These are phyloP conservation scores for Taphrorychus bicolor DNA, from an alignment of 2,888 invertebrate genomes.

Conservation along the genomic window DNA sequence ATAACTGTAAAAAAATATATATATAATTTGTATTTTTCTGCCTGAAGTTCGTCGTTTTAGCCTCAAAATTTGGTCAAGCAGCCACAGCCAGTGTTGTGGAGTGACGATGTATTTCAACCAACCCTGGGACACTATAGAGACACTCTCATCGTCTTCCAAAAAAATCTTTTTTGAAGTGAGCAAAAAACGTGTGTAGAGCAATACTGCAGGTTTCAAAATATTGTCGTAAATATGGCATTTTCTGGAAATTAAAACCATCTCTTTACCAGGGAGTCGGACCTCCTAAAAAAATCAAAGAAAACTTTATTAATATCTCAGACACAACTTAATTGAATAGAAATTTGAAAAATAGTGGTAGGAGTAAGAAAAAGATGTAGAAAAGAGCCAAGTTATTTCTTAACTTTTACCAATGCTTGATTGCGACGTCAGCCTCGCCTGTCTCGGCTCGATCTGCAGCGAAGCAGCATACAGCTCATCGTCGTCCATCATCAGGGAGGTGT, in stretches of 20 bases:
- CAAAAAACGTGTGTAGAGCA: neutral
- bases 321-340: neutral
- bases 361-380: neutral
- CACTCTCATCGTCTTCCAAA: too few relatives aligned
- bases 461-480: slow-evolving; percentile 83
- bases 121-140: too few relatives aligned
- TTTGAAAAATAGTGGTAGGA: neutral
- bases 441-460: slow-evolving; percentile 85
- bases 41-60: neutral
- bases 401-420: slow-evolving; percentile 44
- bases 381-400: slow-evolving; percentile 23
- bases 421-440: slow-evolving; percentile 65
- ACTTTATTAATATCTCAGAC: neutral
- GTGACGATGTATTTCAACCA: too few relatives aligned
- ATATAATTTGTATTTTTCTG: neutral
- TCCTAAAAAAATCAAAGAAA: slow-evolving; percentile 18
- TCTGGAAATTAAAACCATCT: slow-evolving; percentile 13
- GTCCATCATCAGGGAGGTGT: slow-evolving; percentile 76
- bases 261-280: slow-evolving; percentile 24
- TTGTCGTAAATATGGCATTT: neutral
- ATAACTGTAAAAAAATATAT: neutral
- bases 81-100: neutral
- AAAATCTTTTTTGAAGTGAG: neutral
- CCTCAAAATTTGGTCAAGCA: neutral
- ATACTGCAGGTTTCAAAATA: neutral